These are phyloP conservation scores for Teleiodes luculella DNA, from an alignment of 2,888 invertebrate genomes.

Conservation along the genomic window DNA sequence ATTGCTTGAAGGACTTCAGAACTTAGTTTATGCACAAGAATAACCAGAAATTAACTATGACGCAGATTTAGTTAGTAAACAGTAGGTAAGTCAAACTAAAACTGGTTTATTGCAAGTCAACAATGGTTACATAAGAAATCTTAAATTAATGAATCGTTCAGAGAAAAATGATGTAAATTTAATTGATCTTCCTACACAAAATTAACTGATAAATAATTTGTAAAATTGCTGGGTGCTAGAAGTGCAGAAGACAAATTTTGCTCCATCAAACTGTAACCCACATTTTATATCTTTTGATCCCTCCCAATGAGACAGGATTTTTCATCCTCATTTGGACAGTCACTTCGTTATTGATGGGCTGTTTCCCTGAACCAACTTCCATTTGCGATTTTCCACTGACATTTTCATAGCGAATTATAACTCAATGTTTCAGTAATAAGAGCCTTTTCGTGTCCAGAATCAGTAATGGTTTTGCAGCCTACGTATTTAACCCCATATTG, in stretches of 20 bases:
- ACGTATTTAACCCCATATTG: background rate
- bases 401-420: constrained; percentile 26
- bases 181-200: background rate
- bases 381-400: constrained; percentile 42
- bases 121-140: too few relatives aligned
- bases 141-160: too few relatives aligned
- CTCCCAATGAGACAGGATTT: constrained; percentile 1
- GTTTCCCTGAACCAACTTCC: constrained; percentile 52
- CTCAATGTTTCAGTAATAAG: constrained; percentile 18
- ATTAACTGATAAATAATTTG: background rate
- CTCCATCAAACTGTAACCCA: background rate
- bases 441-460: constrained; percentile 10
- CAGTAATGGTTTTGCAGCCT: constrained; percentile 16
- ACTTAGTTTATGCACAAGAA: too few relatives aligned
- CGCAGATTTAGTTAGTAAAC: too few relatives aligned
- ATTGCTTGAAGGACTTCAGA: background rate
- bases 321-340: constrained; percentile 51
- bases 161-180: too few relatives aligned
- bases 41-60: too few relatives aligned
- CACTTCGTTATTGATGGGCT: constrained; percentile 73
- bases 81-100: too few relatives aligned
- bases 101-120: too few relatives aligned
- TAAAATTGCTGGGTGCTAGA: background rate
- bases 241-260: background rate
- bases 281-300: background rate